Evolutionary conservation across 2,113 vertebrate species (phyloP).

Genomic region (Porphyrio hochstetteri): DNA sequence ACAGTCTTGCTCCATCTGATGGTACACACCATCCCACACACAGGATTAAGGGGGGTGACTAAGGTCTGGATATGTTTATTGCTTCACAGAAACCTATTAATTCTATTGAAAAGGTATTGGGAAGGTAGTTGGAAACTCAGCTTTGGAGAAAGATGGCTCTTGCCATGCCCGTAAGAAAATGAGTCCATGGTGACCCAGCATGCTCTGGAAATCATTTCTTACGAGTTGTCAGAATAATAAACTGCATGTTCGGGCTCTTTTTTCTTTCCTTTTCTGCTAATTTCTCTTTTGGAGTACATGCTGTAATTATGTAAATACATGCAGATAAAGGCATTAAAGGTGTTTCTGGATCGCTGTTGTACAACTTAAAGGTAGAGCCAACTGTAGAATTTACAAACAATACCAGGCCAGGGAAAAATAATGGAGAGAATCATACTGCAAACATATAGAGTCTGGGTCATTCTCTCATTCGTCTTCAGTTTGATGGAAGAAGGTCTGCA

Average conservation of each 20-base stretch:
- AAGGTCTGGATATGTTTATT: neutral
- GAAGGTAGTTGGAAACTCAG: neutral
- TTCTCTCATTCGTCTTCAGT: conserved; percentile 57
- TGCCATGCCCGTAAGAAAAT: neutral
- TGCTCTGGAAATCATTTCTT: neutral
- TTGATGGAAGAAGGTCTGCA: conserved; percentile 59
- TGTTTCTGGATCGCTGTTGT: neutral
- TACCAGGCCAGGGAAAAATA: conserved; percentile 6
- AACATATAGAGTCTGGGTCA: conserved; percentile 3
- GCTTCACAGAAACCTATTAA: neutral
- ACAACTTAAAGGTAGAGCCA: neutral
- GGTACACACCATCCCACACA: neutral
- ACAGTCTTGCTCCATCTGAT: neutral
- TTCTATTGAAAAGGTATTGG: neutral
- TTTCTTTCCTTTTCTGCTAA: neutral
- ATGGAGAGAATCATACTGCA: conserved; percentile 50
- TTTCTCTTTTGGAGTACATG: neutral
- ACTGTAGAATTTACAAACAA: neutral
- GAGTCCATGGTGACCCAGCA: neutral
- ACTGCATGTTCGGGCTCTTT: neutral
- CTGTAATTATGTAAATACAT: neutral
- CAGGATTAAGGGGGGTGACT: neutral
- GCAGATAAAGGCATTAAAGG: neutral
- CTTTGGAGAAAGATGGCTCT: neutral
- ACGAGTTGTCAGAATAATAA: neutral